Evolutionary conservation across 1,140 invertebrate genomes (phyloP), one percentile per base, ranked within the genome.

Genomic region (Nasonia giraulti): DNA sequence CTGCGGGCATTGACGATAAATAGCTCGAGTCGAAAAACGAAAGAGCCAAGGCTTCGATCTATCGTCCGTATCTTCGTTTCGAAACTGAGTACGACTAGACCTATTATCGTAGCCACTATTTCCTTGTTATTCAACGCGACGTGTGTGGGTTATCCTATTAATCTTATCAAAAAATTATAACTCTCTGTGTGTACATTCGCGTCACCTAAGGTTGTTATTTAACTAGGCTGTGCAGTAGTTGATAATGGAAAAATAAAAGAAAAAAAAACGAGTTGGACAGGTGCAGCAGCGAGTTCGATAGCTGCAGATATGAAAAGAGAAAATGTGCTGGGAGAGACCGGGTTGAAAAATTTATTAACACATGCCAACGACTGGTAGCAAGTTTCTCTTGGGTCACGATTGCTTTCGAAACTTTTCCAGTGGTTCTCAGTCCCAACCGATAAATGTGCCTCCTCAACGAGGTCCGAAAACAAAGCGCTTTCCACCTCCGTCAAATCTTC

Each of bases 331-430:
- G 20, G 17, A 20, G 55, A 62, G 55, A 62, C 14, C 68, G 68
- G 68, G 68, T 71, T 27, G 31, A 71, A 11, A 71, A 31, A 71
- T n/a, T 31, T 71, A 71, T 71, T 71, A 71, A 71, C 68, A 33
- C 20, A 14, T 20, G 8, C 27, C 27, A 27, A 27, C 27, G 71
- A 11, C 37, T 40, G 73, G 31, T 74, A 50, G 50, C 75, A 77
- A 27, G 50, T 79, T 79, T 79, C 47, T 66, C 12, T 33, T 37
- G 14, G 40, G 37, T 33, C 40, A 27, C 40, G 55, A 47, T 77
- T 77, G 73, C 80, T 73, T 82, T 74, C 80, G 69, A 82, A 55
- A 62, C 27, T 17, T 66, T 17, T 55, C 50, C 82, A 69, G 69
- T 78, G 74, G 82, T 55, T 78, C 82, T 69, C 62, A 75, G 31